phyloP scores from a whole-genome alignment of 2,888 invertebrate genomes.

The Drosophila buzzatii region DNA sequence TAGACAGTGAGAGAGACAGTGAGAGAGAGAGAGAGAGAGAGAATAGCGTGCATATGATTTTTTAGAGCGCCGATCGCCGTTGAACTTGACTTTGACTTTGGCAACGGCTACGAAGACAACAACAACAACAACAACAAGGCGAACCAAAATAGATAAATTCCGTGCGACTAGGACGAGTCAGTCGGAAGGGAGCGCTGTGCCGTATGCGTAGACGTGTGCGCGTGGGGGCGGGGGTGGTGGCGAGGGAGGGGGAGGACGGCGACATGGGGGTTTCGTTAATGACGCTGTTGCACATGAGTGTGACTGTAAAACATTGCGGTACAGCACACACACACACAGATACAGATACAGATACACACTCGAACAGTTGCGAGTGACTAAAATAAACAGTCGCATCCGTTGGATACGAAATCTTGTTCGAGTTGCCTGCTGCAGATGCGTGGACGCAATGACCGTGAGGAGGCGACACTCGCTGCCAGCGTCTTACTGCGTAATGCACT shows the following conservation, averaged over 20 bases:
- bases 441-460: conserved; percentile 71
- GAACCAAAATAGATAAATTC: conserved; percentile 59
- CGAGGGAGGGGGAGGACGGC: background rate
- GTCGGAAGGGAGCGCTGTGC: background rate
- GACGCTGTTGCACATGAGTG: conserved; percentile 24
- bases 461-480: conserved; percentile 52
- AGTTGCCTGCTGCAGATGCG: conserved; percentile 43
- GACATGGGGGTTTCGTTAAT: conserved; percentile 10
- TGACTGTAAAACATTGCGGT: conserved; percentile 41
- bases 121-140: conserved; percentile 20
- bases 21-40: background rate
- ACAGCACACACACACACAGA: conserved; percentile 30
- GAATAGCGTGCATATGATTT: background rate
- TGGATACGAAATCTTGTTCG: conserved; percentile 53
- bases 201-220: no score
- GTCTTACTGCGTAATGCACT: conserved; percentile 27
- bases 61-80: conserved; percentile 50
- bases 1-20: background rate
- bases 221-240: background rate
- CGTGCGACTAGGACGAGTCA: conserved; percentile 40
- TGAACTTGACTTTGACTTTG: conserved; percentile 75
- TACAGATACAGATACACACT: conserved; percentile 2
- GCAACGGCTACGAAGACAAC: conserved; percentile 22
- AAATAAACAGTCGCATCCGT: conserved; percentile 80
- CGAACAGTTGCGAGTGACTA: conserved; percentile 51